Base-by-base conservation (phyloP, 2,888 invertebrate genomes). In the Aleiodes leptofemur region DNA sequence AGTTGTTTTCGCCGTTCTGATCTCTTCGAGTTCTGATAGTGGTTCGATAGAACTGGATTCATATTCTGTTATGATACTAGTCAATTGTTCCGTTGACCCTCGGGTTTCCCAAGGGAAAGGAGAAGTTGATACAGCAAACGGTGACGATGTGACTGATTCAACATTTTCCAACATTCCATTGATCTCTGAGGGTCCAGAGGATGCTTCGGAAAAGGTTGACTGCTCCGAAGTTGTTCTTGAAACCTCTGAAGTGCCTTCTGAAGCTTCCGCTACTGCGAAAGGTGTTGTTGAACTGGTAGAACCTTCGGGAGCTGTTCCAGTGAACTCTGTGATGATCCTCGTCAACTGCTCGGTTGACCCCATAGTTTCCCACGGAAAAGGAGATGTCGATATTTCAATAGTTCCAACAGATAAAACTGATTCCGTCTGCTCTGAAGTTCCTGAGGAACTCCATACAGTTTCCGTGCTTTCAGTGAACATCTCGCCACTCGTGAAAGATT, bases 61-160 rank as follows among this genome's bases (percentile, higher is more conserved):
- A 51, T 31, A 68, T 59, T 71, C 71, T 0, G 59, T 34, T 0
- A 71, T 51, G 59, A 59, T 71, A 31, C 71, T 71, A 11, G 57
- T 57, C 5, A 51, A 23, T 59, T 71, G 43, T 11, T 59, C 71
- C 6, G 34, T 71, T n/a, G 34, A 16, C 3, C 9, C 34, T 59
- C 8, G n/a, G 0, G 11, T 59, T 34, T 59, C 59, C 59, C 59
- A 59, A 59, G 59, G 59, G 3, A 59, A 29, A 13, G 29, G 0
- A 9, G 59, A 59, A 9, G 59, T 34, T 59, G 13, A 13, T 55
- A 16, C n/a, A n/a, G 0, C 55, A 55, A 16, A 13, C 8, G 11
- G 9, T 7, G 43, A 1, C 43, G 43, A 43, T 43, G 43, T 3
- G 7, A n/a, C 7, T n/a, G 3, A 55, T 55, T 55, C 55, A 55